phyloP scores from a whole-genome alignment of 2,797 vertebrate genomes.

The Chromis chromis region DNA sequence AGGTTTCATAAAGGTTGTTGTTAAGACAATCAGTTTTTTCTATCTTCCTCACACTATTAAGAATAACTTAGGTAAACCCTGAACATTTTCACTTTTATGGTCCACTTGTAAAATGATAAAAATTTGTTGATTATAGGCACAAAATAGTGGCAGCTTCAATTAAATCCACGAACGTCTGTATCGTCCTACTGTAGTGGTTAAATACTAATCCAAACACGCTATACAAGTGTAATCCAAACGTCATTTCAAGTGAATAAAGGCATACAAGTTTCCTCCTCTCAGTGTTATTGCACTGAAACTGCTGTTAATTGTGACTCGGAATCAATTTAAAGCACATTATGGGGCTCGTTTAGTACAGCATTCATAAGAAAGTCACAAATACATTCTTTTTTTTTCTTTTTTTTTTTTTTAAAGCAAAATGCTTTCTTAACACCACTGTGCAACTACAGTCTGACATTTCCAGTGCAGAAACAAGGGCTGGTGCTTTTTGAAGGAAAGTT shows the following conservation, averaged over 20 bases:
- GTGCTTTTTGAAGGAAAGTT: conserved; percentile 45
- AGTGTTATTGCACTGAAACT: conserved; percentile 33
- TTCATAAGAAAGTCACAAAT: conserved; percentile 43
- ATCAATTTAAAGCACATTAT: conserved; percentile 49
- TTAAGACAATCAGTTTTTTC: conserved; percentile 5
- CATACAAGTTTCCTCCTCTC: conserved; percentile 22
- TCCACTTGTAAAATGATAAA: conserved; percentile 7
- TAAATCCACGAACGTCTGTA: conserved; percentile 27
- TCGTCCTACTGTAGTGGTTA: conserved; percentile 26
- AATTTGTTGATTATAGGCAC: conserved; percentile 54
- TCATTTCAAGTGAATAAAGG: conserved; percentile 32
- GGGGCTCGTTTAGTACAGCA: conserved; percentile 23
- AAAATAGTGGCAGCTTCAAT: conserved; percentile 43
- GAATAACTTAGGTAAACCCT: background rate
- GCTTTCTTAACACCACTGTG: background rate
- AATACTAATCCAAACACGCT: conserved; percentile 32
- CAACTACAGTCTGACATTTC: conserved; percentile 12
- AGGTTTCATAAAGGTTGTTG: background rate
- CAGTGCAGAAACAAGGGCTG: conserved; percentile 43
- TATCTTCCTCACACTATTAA: background rate
- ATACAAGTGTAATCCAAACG: conserved; percentile 23
- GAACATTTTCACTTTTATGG: conserved; percentile 8
- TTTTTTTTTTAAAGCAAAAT: conserved; percentile 1
- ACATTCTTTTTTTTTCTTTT: conserved; percentile 57
- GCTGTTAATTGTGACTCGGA: conserved; percentile 1